These are phyloP conservation scores for Ganaspis sp. DNA, from an alignment of 1,140 invertebrate species.

Conservation along the genomic window DNA sequence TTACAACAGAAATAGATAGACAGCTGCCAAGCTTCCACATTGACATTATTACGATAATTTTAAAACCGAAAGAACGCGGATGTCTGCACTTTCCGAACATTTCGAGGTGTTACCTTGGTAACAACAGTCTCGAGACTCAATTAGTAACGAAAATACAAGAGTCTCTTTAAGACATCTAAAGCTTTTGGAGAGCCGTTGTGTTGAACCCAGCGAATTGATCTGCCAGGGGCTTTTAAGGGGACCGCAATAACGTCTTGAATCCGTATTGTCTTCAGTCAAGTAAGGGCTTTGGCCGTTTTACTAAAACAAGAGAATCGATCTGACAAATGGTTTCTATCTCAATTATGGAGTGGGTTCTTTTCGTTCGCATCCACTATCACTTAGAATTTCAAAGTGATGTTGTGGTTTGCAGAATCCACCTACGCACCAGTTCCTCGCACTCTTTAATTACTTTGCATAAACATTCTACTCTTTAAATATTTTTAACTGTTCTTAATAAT, in stretches of 20 bases:
- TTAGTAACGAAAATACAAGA: slow-evolving; percentile 71
- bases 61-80: not conserved
- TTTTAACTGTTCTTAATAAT: not conserved
- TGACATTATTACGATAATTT: slow-evolving; percentile 2
- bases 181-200: slow-evolving; percentile 41
- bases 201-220: slow-evolving; percentile 61
- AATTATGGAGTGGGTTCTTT: not conserved
- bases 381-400: not conserved
- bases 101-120: slow-evolving; percentile 63
- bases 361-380: not conserved
- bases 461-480: not conserved
- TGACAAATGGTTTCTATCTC: slow-evolving; percentile 51
- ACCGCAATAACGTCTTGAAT: slow-evolving; percentile 55
- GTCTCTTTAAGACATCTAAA: slow-evolving; percentile 52
- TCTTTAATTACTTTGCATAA: not conserved
- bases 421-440: not conserved
- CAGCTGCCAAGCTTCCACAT: slow-evolving; percentile 54
- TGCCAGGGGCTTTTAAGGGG: slow-evolving; percentile 68
- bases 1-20: slow-evolving; percentile 60
- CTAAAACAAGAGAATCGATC: slow-evolving; percentile 50
- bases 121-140: slow-evolving; percentile 63
- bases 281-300: slow-evolving; percentile 46
- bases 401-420: not conserved
- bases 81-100: not conserved
- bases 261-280: slow-evolving; percentile 45